A percentile compares a stretch with the other conserved stretches of the same genome.
These are phyloP conservation scores for Montipora capricornis DNA, from an alignment of 64 coral and sea anemone species.

Conservation along the genomic window DNA sequence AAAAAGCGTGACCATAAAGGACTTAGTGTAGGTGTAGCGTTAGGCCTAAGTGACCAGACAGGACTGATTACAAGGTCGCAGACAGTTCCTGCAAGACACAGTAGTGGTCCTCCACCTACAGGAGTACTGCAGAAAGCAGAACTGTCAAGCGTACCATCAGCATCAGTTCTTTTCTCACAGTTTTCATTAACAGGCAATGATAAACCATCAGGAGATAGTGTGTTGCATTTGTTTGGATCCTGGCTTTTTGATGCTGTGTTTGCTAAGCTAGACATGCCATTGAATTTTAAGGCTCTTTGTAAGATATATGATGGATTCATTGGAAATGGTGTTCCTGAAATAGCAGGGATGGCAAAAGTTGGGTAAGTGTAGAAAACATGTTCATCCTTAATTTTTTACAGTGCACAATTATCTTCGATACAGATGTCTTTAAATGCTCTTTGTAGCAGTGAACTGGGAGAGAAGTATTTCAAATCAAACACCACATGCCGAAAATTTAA, in stretches of 20 bases:
- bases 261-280: slow-evolving; percentile 85
- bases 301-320: slow-evolving; percentile 66
- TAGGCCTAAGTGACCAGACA: slow-evolving; percentile 58
- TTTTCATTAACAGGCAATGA: background rate
- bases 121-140: background rate
- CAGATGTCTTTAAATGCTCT: no score
- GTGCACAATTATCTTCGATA: no score
- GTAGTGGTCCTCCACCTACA: slow-evolving; percentile 56
- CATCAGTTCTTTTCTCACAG: slow-evolving; percentile 51
- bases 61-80: slow-evolving; percentile 71
- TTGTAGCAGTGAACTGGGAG: no score
- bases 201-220: slow-evolving; percentile 90
- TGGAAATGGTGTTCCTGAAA: slow-evolving; percentile 23
- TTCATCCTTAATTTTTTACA: background rate
- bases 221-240: slow-evolving; percentile 92
- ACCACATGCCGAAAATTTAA: no score
- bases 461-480: no score
- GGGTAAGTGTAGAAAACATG: background rate
- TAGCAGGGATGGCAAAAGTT: background rate
- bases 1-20: slow-evolving; percentile 87
- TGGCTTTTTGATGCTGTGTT: slow-evolving; percentile 98
- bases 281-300: slow-evolving; percentile 60
- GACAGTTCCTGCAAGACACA: slow-evolving; percentile 84
- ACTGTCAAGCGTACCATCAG: background rate
- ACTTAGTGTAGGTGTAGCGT: slow-evolving; percentile 67